phyloP scores from a whole-genome alignment of 2,888 invertebrate genomes.

The Patella caerulea region DNA sequence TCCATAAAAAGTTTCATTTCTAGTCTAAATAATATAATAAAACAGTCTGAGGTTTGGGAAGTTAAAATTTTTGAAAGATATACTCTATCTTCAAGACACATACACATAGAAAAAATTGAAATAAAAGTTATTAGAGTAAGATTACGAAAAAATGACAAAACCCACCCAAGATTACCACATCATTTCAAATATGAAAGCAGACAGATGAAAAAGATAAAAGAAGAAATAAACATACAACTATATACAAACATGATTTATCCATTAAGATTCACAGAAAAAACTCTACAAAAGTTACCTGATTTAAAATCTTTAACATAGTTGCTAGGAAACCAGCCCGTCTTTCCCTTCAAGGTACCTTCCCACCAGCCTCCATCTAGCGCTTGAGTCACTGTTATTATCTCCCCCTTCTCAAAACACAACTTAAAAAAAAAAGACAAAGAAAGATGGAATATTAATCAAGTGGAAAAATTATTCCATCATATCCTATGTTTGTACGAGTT shows the following conservation, averaged over 20 bases:
- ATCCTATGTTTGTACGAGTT: too few relatives aligned
- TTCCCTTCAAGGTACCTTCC: conserved; percentile 96
- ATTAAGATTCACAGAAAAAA: neutral
- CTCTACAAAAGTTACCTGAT: conserved; percentile 71
- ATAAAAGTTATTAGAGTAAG: too few relatives aligned
- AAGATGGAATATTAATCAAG: too few relatives aligned
- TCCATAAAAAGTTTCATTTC: too few relatives aligned
- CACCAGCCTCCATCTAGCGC: conserved; percentile 98
- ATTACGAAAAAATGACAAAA: too few relatives aligned
- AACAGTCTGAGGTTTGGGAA: too few relatives aligned
- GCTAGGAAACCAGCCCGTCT: conserved; percentile 98
- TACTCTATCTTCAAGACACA: too few relatives aligned
- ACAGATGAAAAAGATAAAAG: neutral
- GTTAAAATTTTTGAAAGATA: too few relatives aligned
- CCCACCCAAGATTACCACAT: too few relatives aligned
- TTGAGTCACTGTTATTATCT: conserved; percentile 96
- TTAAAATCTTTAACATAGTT: conserved; percentile 95
- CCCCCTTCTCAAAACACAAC: conserved; percentile 95
- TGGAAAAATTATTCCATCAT: too few relatives aligned
- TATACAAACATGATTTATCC: neutral
- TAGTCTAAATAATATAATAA: too few relatives aligned
- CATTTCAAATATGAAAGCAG: neutral
- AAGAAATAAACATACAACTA: neutral
- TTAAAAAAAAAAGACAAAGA: conserved; percentile 65
- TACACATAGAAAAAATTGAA: too few relatives aligned